These are phyloP conservation scores for Scalopus aquaticus DNA, from an alignment of 2,113 vertebrate genomes.

Conservation along the genomic window DNA sequence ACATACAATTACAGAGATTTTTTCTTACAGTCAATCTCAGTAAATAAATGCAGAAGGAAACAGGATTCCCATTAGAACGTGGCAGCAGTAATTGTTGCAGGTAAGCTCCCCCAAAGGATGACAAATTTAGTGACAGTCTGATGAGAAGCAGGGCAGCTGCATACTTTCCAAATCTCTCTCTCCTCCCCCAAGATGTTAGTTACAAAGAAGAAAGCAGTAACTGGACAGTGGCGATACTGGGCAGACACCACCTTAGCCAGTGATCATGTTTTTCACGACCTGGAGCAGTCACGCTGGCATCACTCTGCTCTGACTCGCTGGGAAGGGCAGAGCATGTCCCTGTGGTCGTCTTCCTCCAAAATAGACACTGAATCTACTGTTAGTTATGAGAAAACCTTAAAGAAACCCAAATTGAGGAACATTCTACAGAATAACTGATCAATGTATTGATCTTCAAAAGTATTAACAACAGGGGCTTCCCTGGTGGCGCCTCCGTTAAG, in stretches of 20 bases:
- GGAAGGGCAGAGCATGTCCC: background rate
- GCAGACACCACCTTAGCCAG: background rate
- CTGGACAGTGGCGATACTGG: background rate
- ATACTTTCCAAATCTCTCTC: background rate
- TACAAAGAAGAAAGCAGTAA: background rate
- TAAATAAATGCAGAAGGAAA: background rate
- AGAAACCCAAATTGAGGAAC: background rate
- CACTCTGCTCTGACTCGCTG: accelerated
- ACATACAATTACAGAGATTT: background rate
- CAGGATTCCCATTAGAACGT: background rate
- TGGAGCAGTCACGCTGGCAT: background rate
- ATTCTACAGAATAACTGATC: background rate
- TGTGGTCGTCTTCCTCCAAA: background rate
- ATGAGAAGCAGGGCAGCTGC: background rate
- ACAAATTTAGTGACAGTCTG: background rate
- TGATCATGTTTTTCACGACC: background rate
- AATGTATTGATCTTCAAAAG: background rate
- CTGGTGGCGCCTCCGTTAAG: too few relatives aligned
- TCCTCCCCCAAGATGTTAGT: background rate
- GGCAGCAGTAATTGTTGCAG: background rate
- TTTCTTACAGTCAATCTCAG: background rate
- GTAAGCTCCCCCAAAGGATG: background rate
- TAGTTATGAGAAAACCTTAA: background rate
- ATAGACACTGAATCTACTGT: background rate
- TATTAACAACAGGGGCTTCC: too few relatives aligned